These are phyloP conservation scores for Ophonus ardosiacus DNA, from an alignment of 2,888 invertebrate genomes.

Conservation along the genomic window DNA sequence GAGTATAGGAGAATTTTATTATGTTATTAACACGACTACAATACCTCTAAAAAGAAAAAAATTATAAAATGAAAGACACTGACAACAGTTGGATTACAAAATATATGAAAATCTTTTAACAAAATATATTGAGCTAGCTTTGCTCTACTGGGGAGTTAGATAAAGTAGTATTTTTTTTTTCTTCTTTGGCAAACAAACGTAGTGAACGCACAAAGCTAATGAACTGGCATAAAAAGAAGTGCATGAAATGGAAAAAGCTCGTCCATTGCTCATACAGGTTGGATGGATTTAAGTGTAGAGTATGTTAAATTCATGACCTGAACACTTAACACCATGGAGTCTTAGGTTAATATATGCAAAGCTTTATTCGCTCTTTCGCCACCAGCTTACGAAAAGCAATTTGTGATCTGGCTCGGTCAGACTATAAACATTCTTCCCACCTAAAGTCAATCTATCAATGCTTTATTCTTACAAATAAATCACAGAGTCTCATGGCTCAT, in stretches of 20 bases:
- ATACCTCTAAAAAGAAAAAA: too few relatives aligned
- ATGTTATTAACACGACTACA: too few relatives aligned
- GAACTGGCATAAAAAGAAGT: not conserved
- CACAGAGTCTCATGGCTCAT: too few relatives aligned
- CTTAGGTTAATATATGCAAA: slow-evolving; percentile 58
- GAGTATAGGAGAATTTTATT: too few relatives aligned
- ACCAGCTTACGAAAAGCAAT: slow-evolving; percentile 53
- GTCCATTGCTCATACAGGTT: slow-evolving; percentile 37
- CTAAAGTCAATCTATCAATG: slow-evolving; percentile 34
- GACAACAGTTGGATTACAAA: too few relatives aligned
- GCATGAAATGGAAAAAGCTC: not conserved
- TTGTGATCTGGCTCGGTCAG: slow-evolving; percentile 45
- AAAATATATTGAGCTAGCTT: too few relatives aligned
- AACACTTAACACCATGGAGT: slow-evolving; percentile 50
- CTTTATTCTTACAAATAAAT: slow-evolving; percentile 16
- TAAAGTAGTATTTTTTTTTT: not conserved
- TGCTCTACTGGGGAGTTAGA: not conserved
- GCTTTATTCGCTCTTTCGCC: slow-evolving; percentile 57
- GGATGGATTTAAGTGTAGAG: slow-evolving; percentile 47
- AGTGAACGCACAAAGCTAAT: not conserved
- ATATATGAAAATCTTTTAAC: too few relatives aligned
- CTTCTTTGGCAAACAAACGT: not conserved
- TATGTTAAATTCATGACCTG: slow-evolving; percentile 59
- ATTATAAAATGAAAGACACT: too few relatives aligned
- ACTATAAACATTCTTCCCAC: slow-evolving; percentile 42